Conservation (phyloP, 2,113 vertebrate genomes). For the Platichthys stellatus region DNA sequence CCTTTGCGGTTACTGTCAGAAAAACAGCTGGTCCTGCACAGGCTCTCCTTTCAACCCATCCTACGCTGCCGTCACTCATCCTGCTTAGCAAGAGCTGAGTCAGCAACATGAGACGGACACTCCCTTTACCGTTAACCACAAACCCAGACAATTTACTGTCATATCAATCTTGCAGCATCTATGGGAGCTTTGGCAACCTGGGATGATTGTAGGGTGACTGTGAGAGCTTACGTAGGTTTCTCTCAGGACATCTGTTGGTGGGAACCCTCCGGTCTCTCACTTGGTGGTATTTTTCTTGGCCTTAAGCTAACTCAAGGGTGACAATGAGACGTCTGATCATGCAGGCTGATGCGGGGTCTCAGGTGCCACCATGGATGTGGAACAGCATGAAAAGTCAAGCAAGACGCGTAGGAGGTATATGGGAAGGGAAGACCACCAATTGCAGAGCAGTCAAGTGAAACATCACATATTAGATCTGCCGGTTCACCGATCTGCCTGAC, state of each 20-base stretch:
- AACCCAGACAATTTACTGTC: conserved; percentile 51
- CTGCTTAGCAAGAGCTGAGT: conserved; percentile 62
- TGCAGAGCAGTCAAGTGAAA: conserved; percentile 58
- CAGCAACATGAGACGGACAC: conserved; percentile 47
- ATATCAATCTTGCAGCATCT: conserved; percentile 51
- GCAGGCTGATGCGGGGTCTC: conserved; percentile 45
- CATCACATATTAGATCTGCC: conserved; percentile 45
- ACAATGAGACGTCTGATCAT: conserved; percentile 39
- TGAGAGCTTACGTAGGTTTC: conserved; percentile 19
- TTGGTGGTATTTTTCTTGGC: conserved; percentile 50
- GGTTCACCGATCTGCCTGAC: conserved; percentile 55
- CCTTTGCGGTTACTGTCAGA: conserved; percentile 35
- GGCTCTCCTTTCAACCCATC: background rate
- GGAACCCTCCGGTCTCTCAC: conserved; percentile 29
- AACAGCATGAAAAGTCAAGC: conserved; percentile 21
- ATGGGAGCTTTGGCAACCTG: conserved; percentile 39
- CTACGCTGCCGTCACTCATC: conserved; percentile 14
- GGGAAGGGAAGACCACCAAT: conserved; percentile 34
- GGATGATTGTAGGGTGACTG: conserved; percentile 57
- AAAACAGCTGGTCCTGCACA: conserved; percentile 69
- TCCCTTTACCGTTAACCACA: conserved; percentile 42
- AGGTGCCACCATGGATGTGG: conserved; percentile 24
- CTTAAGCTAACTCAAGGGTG: conserved; percentile 35
- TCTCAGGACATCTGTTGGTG: conserved; percentile 49
- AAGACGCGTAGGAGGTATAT: conserved; percentile 8